Evolutionary conservation across 2,113 vertebrate species (phyloP), one percentile per base, ranked within the genome.

Genomic region (Oryzias curvinotus): DNA sequence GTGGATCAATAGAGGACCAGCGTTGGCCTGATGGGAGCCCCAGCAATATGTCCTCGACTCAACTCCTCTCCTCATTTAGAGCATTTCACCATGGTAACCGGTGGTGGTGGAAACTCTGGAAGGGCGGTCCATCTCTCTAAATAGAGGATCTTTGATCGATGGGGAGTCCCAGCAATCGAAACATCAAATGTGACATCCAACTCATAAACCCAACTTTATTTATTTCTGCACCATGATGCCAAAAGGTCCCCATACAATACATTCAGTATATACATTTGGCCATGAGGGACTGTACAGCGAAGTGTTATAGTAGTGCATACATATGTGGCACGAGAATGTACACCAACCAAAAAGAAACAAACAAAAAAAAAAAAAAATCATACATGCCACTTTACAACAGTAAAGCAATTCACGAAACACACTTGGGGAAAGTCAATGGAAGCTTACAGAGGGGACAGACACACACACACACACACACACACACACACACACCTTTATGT

Each of bases 201-300:
- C 78, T 85, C 85, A 89, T 91, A 88, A 90, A 90, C 80, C 80
- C 84, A 75, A 82, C 76, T 92, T 92, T 91, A 88, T 90, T 92
- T 85, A 64, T 65, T 71, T 86, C 83, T 90, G 75, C 89, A 90
- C 85, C 85, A 86, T 65, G 73, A 81, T 76, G 77, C 78, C 86
- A 88, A 85, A 71, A 83, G 62, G 71, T 88, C 88, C 85, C 89
- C 84, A 77, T 86, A 90, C 86, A 87, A 88, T 91, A 92, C 91
- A 93, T 92, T 93, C 91, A 93, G 81, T 91, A 93, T 91, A 84
- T 91, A 93, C 91, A 92, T 91, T 89, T 91, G 88, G 89, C 86
- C 88, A 86, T 83, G 82, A 87, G 86, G 87, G 83, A 86, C 88
- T 87, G 78, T 85, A 91, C 84, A 89, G 85, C 87, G 86, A 87